Percentiles rank a stretch among this genome's conserved stretches.
phyloP scores from a whole-genome alignment of 2,113 vertebrate species.

The Laticauda laticaudata region DNA sequence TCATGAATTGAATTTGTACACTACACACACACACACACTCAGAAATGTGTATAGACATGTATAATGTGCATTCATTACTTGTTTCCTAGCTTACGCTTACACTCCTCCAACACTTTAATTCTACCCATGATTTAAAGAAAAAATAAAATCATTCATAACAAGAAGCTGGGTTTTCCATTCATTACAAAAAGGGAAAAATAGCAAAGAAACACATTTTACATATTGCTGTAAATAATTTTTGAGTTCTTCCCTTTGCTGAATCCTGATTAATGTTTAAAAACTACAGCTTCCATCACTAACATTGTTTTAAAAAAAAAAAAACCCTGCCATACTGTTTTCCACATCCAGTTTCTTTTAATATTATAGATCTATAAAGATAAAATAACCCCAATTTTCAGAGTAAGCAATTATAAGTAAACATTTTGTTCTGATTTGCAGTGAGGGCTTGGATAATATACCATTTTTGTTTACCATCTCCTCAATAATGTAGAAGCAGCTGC shows the following conservation, averaged over 20 bases:
- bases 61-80: background rate
- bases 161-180: background rate
- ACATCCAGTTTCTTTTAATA: background rate
- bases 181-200: background rate
- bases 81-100: background rate
- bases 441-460: conserved; percentile 39
- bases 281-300: background rate
- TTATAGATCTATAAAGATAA: background rate
- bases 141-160: background rate
- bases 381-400: background rate
- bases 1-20: background rate
- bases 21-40: too few relatives aligned
- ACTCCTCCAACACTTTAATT: background rate
- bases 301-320: background rate
- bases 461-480: conserved; percentile 44
- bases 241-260: background rate
- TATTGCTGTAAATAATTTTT: background rate
- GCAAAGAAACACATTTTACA: background rate
- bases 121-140: background rate
- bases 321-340: background rate
- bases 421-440: conserved; percentile 31
- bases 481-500: conserved; percentile 51
- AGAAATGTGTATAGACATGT: background rate
- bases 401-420: background rate
- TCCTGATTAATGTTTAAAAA: background rate